Evolutionary conservation across 2,113 vertebrate species (phyloP).

Genomic region (Naja naja): DNA sequence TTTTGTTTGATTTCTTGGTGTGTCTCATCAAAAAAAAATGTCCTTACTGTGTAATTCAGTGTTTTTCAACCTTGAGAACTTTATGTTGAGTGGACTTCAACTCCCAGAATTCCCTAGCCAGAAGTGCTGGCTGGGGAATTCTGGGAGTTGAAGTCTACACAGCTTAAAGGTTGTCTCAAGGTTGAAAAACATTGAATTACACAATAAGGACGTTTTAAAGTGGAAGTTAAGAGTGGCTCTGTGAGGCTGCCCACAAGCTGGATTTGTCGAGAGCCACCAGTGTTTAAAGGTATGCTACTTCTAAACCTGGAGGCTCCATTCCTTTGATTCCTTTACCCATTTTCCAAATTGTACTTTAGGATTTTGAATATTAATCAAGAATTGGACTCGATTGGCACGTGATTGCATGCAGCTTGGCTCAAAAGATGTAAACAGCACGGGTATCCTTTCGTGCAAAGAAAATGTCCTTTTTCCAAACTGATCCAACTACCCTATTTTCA

Average conservation of each 20-base stretch:
- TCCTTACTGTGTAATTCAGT: neutral
- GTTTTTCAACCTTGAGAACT: neutral
- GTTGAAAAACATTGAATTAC: too few species aligned
- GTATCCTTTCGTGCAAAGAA: neutral
- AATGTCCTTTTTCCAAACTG: neutral
- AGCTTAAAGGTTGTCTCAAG: too few species aligned
- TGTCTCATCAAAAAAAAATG: neutral
- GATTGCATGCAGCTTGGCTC: neutral
- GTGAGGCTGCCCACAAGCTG: neutral
- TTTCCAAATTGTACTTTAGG: neutral
- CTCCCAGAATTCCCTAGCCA: neutral
- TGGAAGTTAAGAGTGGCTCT: neutral
- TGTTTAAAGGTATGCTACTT: neutral
- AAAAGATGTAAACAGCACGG: neutral
- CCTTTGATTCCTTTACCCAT: neutral
- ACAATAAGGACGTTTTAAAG: too few species aligned
- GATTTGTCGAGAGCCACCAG: neutral
- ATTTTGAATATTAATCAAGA: neutral
- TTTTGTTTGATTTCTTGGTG: neutral
- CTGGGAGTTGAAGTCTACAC: neutral
- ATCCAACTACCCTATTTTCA: neutral
- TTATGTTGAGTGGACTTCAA: neutral
- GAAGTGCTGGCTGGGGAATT: neutral
- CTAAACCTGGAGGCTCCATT: neutral
- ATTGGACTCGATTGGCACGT: neutral